A percentile compares a stretch with the other conserved stretches of the same genome.
Evolutionary conservation across 2,888 invertebrate species (phyloP).

Genomic region (Molanna angustata): DNA sequence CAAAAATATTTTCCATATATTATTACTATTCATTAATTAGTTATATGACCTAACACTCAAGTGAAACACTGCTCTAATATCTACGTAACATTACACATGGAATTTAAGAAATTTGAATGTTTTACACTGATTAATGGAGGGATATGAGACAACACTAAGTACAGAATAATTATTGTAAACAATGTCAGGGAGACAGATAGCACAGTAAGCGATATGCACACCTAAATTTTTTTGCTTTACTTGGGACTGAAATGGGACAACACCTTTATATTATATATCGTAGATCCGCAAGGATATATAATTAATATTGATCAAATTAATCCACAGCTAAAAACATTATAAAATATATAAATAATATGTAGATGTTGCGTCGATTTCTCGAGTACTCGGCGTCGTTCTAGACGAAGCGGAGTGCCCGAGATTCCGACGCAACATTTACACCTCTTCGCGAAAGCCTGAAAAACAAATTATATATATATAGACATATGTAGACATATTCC

Average conservation of each 20-base stretch:
- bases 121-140: constrained; percentile 4
- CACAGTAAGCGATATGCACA: constrained; percentile 11
- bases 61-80: background rate
- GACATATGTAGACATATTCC: too few species aligned
- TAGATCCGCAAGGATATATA: too few species aligned
- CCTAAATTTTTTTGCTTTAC: constrained; percentile 4
- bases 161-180: constrained; percentile 6
- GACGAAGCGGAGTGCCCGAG: too few species aligned
- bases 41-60: constrained; percentile 8
- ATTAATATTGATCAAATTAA: too few species aligned
- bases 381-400: too few species aligned
- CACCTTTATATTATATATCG: constrained; percentile 1
- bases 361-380: too few species aligned
- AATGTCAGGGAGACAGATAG: constrained; percentile 7
- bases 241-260: background rate
- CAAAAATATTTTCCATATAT: background rate
- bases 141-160: constrained; percentile 12
- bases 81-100: background rate
- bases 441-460: too few species aligned
- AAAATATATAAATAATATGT: background rate
- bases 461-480: too few species aligned
- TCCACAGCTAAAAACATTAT: constrained; percentile 3
- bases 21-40: too few species aligned
- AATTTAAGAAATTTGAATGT: constrained; percentile 1
- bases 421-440: too few species aligned